These are phyloP conservation scores for Drosophila meridiana DNA, from an alignment of 2,888 invertebrate genomes.

Conservation along the genomic window DNA sequence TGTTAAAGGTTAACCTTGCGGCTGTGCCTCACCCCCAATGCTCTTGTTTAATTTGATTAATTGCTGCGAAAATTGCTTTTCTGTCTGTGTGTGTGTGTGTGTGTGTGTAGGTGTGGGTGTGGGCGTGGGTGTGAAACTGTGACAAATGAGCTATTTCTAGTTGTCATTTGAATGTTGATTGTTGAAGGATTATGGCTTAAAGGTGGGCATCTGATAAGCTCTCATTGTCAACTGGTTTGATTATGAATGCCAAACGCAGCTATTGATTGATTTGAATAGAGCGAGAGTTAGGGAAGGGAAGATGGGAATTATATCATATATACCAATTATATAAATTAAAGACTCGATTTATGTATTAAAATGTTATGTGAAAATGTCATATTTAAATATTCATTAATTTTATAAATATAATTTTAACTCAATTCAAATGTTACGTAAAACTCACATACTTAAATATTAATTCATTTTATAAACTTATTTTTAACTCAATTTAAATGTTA, in stretches of 20 bases:
- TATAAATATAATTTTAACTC: not conserved
- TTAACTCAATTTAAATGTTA: not conserved
- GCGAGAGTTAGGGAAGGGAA: not conserved
- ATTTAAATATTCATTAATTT: not conserved
- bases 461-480: not conserved
- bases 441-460: not conserved
- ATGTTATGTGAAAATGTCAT: no score
- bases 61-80: constrained; percentile 60
- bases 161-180: constrained; percentile 62
- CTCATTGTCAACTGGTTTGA: constrained; percentile 27
- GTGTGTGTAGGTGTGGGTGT: not conserved
- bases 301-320: not conserved
- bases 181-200: constrained; percentile 60
- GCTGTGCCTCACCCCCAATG: constrained; percentile 28
- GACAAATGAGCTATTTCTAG: constrained; percentile 34
- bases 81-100: constrained; percentile 2
- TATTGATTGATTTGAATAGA: not conserved
- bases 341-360: no score
- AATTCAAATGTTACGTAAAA: no score
- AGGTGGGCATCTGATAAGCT: constrained; percentile 38
- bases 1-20: constrained; percentile 65
- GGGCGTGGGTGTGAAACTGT: constrained; percentile 22
- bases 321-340: not conserved
- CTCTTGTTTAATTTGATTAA: constrained; percentile 80
- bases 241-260: constrained; percentile 22